Base-by-base conservation (phyloP, 2,888 invertebrate species). In the Pyrrhia umbra region DNA sequence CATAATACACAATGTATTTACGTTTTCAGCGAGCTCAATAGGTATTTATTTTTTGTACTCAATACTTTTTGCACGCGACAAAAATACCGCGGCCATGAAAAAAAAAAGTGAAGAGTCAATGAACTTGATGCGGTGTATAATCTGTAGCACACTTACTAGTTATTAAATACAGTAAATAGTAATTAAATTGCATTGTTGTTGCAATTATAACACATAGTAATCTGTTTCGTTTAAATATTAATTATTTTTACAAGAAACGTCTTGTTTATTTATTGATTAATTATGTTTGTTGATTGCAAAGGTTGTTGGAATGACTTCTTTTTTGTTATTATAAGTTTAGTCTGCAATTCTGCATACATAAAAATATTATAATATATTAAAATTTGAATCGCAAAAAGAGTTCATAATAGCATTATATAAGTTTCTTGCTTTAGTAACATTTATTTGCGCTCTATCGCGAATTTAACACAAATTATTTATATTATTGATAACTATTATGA, bases 31-130 rank as follows among this genome's bases (percentile, higher is more conserved):
- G n/a, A 49, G 37, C 47, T 52, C 47, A 74, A 6, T 42, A 59
- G 43, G 25, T 51, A 61, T 60, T 55, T 30, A 34, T 43, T 75
- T 72, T 77, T 68, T 67, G 66, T 69, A 20, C 37, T 34, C 66
- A 18, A 42, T 62, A 63, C 65, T 71, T 73, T 78, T 75, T 78
- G 62, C 80, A 80, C 73, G 81, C 75, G 71, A 80, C 79, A 63
- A 52, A 80, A 80, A 80, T 80, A 80, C 59, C 58, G 42, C 79
- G 47, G 43, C 40, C 67, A 15, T 55, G 56, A 47, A 67, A 75
- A 78, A 67, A 72, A 78, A 80, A 77, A 76, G 15, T 43, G 4
- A 9, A 64, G 59, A 67, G 80, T 72, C 81, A 55, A 39, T 78
- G 81, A 80, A 80, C 80, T 80, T 68, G 51, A 16, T 63, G 66